Conservation (phyloP, 2,888 invertebrate species). For the Agonopterix heracliana region DNA sequence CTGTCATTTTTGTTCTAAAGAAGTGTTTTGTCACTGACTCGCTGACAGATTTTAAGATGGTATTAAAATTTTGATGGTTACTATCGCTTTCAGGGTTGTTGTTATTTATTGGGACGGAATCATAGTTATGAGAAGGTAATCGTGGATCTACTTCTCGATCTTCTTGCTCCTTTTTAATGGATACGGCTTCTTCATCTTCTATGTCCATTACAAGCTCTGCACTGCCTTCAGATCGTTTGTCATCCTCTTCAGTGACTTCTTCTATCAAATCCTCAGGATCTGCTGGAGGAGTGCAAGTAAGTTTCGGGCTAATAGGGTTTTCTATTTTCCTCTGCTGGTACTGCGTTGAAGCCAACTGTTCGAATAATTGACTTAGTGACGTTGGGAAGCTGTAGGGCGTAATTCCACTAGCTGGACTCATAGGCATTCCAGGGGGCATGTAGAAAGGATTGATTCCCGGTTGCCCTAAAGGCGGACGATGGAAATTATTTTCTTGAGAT, state of each 20-base stretch:
- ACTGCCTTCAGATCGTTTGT: constrained; percentile 67
- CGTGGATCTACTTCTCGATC: constrained; percentile 40
- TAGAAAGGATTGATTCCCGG: constrained; percentile 79
- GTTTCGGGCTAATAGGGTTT: constrained; percentile 44
- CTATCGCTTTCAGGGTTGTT: constrained; percentile 49
- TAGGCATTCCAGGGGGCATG: constrained; percentile 74
- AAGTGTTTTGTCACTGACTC: constrained; percentile 84
- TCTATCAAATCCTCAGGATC: constrained; percentile 78
- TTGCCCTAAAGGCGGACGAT: constrained; percentile 67
- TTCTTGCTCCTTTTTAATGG: constrained; percentile 65
- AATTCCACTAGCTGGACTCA: constrained; percentile 64
- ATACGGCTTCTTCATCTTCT: constrained; percentile 72
- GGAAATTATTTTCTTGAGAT: constrained; percentile 59
- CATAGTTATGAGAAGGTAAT: constrained; percentile 37
- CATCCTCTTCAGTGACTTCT: constrained; percentile 78
- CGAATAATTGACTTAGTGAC: constrained; percentile 79
- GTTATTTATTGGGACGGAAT: constrained; percentile 52
- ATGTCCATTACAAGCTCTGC: constrained; percentile 83
- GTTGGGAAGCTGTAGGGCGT: constrained; percentile 74
- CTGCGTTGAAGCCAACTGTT: constrained; percentile 75
- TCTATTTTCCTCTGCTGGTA: constrained; percentile 65
- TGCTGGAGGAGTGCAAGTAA: constrained; percentile 36
- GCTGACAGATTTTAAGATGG: constrained; percentile 84
- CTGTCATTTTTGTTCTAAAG: constrained; percentile 79
- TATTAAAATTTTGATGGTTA: constrained; percentile 80